Evolutionary conservation across 1,140 invertebrate genomes (phyloP).

Genomic region (Aphis gossypii): DNA sequence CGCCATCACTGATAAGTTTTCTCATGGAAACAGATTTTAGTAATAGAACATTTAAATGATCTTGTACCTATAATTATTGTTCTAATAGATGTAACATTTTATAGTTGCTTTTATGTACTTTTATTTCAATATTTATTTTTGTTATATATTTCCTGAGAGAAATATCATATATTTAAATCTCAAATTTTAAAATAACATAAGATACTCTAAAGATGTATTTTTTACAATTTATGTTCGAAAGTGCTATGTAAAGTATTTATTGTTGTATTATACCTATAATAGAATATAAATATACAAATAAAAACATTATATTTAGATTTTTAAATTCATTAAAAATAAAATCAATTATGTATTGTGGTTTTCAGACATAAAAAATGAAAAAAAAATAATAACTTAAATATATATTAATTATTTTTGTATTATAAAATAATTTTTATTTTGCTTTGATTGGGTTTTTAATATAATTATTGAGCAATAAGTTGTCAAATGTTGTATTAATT

Average conservation of each 20-base stretch:
- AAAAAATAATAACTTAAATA: neutral
- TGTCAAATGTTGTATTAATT: constrained; percentile 19
- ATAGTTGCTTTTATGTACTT: neutral
- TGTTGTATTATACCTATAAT: neutral
- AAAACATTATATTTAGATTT: neutral
- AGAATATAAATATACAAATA: neutral
- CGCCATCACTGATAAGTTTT: neutral
- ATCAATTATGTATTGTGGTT: neutral
- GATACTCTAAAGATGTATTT: neutral
- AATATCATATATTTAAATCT: neutral
- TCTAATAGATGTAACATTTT: neutral
- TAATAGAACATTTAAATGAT: neutral
- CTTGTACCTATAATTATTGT: neutral
- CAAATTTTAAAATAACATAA: neutral
- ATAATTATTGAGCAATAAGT: neutral
- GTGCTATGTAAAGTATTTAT: neutral
- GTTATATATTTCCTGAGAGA: neutral
- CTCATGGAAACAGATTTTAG: neutral
- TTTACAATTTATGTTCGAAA: neutral
- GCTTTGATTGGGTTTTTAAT: neutral
- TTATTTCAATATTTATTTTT: neutral
- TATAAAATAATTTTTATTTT: neutral
- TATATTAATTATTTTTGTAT: neutral
- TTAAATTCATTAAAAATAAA: neutral
- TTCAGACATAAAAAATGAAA: neutral